phyloP scores from a whole-genome alignment of 2,113 vertebrate species.

The Silurus glanis region DNA sequence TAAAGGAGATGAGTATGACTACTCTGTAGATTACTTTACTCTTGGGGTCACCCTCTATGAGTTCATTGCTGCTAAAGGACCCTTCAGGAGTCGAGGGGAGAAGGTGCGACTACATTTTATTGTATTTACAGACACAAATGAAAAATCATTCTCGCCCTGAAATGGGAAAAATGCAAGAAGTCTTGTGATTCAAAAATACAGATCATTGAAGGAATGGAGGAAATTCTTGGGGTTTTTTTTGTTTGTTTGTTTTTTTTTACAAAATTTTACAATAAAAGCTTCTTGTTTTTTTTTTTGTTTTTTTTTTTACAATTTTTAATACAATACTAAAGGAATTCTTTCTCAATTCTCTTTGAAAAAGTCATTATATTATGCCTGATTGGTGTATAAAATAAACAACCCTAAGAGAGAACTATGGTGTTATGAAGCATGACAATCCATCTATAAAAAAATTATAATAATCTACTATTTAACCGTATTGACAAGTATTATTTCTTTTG shows the following conservation, averaged over 20 bases:
- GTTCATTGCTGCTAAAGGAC: conserved; percentile 77
- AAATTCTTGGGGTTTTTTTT: background rate
- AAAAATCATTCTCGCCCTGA: background rate
- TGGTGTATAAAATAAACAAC: background rate
- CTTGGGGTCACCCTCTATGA: conserved; percentile 77
- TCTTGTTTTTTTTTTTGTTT: background rate
- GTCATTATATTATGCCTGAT: no score
- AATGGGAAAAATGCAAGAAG: background rate
- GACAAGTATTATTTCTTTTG: background rate
- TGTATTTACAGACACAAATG: background rate
- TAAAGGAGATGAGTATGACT: conserved; percentile 74
- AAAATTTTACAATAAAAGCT: background rate
- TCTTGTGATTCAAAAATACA: background rate
- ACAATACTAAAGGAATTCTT: background rate
- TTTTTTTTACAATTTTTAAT: background rate
- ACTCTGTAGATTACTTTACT: conserved; percentile 77
- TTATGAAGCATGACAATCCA: background rate
- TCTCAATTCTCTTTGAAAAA: no score
- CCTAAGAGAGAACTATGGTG: background rate
- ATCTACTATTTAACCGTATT: background rate
- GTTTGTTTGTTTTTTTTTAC: background rate
- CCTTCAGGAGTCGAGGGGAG: conserved; percentile 75
- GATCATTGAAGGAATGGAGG: background rate
- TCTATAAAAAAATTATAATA: background rate
- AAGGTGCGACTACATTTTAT: conserved; percentile 61